Evolutionary conservation across 2,797 vertebrate species (phyloP).

Genomic region (Potorous gilbertii): DNA sequence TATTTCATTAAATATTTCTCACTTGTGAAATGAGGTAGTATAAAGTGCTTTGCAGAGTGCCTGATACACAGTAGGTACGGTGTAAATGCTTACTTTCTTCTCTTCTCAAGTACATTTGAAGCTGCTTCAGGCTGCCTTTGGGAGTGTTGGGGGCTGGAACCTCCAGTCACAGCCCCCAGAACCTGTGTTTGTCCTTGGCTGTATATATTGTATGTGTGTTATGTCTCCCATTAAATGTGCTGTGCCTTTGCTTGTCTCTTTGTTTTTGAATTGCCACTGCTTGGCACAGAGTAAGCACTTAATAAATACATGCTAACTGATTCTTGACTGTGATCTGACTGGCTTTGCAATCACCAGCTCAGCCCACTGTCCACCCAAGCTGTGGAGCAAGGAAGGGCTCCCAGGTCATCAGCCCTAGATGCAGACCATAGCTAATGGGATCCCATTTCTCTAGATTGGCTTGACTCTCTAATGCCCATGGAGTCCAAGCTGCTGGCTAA

Average conservation of each 20-base stretch:
- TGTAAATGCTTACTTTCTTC: not conserved
- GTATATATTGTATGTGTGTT: not conserved
- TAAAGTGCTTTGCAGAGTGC: not conserved
- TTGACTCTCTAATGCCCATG: not conserved
- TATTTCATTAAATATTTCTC: not conserved
- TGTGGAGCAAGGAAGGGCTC: not conserved
- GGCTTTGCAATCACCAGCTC: not conserved
- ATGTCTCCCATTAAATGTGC: not conserved
- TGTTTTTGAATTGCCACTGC: not conserved
- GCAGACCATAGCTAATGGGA: not conserved
- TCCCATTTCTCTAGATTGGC: not conserved
- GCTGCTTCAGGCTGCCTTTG: not conserved
- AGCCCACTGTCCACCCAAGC: not conserved
- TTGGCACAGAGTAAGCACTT: not conserved
- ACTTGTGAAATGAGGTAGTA: not conserved
- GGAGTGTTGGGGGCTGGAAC: not conserved
- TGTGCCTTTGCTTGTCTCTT: not conserved
- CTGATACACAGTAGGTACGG: not conserved
- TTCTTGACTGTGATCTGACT: not conserved
- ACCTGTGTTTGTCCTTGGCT: not conserved
- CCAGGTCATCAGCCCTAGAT: not conserved
- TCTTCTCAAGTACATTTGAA: not conserved
- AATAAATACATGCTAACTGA: not conserved
- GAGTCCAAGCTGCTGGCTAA: not conserved
- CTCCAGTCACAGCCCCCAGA: too few species aligned